Base-by-base conservation (phyloP, 30 jellyfish, hydroid and myxozoan genomes). In the Hydractinia symbiolongicarpus region DNA sequence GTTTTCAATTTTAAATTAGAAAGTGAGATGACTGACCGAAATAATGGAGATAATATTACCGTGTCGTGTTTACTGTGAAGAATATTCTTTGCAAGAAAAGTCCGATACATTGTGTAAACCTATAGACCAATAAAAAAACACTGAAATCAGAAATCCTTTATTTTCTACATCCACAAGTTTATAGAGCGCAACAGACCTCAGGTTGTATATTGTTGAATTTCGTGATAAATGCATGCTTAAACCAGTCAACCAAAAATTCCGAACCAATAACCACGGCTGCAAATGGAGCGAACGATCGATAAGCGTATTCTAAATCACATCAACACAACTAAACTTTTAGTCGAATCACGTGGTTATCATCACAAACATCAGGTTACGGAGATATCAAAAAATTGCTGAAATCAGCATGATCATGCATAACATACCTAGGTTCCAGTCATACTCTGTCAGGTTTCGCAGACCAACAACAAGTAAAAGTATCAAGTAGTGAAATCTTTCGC, bases 361-460 rank as follows among this genome's bases (percentile, higher is more conserved):
- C 2, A 30, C 44, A 30, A 30, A 30, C 44, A 30, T 30, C 44
- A 30, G 44, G 44, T 30, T 30, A 30, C 44, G 44, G 44, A 30
- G 44, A 30, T 30, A 30, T 30, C 44, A 30, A 30, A 30, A 30
- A 30, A 30, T 2, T 30, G 44, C 44, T 30, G 44, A 30, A 2
- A 30, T 30, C 44, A 30, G 44, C 44, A 30, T 30, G 44, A 30
- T 30, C 44, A 30, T 30, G 44, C 44, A 30, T 30, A n/a, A 73
- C 95, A n/a, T 78, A 93, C 98, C 98, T n/a, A 88, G 83, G 76
- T 93, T 88, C 98, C 98, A 93, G 40, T 93, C 94, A 73, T 88
- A 87, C 55, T 86, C 98, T 17, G 98, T 81, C 85, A 93, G 88
- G 70, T 93, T 93, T 52, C 98, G 69, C 94, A 93, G 72, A 81